These are phyloP conservation scores for Apeltes quadracus DNA, from an alignment of 2,113 vertebrate species.

Conservation along the genomic window DNA sequence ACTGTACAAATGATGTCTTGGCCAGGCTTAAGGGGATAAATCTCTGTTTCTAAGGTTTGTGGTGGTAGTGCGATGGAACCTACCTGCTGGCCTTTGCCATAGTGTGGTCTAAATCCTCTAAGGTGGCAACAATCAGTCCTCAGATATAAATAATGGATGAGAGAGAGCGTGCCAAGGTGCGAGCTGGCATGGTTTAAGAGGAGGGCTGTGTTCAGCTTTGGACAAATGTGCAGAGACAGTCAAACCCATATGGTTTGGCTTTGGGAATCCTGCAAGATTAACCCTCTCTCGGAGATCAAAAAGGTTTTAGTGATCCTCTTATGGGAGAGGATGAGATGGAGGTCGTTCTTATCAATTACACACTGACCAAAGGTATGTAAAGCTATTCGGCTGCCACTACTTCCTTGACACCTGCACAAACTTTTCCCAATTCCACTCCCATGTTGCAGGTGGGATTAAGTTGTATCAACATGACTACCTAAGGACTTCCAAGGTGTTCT, in stretches of 20 bases:
- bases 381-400: conserved; percentile 40
- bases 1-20: conserved; percentile 66
- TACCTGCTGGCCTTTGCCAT: conserved; percentile 37
- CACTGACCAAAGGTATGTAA: conserved; percentile 36
- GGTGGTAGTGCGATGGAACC: conserved; percentile 25
- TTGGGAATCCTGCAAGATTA: conserved; percentile 54
- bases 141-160: conserved; percentile 73
- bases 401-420: conserved; percentile 20
- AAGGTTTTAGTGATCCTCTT: conserved; percentile 52
- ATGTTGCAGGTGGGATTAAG: conserved; percentile 4
- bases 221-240: conserved; percentile 63
- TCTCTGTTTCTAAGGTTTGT: conserved; percentile 46
- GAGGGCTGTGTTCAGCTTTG: conserved; percentile 56
- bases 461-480: conserved; percentile 6
- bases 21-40: conserved; percentile 41
- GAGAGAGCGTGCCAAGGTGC: conserved; percentile 49
- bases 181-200: conserved; percentile 66
- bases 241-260: conserved; percentile 55
- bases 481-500: conserved; percentile 9
- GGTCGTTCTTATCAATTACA: conserved; percentile 37
- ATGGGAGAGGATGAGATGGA: conserved; percentile 35
- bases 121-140: conserved; percentile 62
- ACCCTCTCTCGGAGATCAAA: conserved; percentile 38
- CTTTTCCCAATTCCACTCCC: conserved; percentile 12
- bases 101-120: conserved; percentile 30